phyloP scores from a whole-genome alignment of 2,797 vertebrate genomes.

The Mormyrus proboscirostris region DNA sequence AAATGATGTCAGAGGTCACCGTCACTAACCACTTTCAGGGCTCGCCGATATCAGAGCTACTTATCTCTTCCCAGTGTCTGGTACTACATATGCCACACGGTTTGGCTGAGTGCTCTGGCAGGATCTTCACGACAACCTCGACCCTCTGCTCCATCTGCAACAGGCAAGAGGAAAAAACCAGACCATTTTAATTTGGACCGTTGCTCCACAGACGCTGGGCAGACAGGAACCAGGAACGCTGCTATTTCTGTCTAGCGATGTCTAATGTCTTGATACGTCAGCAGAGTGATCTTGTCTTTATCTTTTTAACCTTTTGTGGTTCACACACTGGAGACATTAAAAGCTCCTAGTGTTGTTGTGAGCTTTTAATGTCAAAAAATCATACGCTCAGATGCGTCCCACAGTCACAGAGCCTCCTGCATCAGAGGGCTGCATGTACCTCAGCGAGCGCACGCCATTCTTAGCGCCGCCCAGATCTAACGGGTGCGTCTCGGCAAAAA shows the following conservation, averaged over 20 bases:
- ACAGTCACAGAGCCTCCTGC: not conserved
- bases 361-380: conserved; percentile 25
- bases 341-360: not conserved
- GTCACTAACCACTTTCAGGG: conserved; percentile 18
- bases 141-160: conserved; percentile 55
- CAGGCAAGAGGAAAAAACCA: conserved; percentile 25
- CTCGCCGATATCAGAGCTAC: not conserved
- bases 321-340: not conserved
- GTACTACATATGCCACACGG: not conserved
- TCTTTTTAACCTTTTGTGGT: not conserved
- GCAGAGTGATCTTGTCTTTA: not conserved
- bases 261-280: not conserved
- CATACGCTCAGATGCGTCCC: not conserved
- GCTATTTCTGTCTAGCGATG: not conserved
- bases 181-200: not conserved
- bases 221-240: not conserved
- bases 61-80: not conserved
- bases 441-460: not conserved
- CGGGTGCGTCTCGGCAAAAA: not conserved
- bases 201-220: not conserved
- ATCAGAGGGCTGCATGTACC: not conserved
- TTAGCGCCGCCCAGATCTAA: not conserved
- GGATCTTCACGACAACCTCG: conserved; percentile 57
- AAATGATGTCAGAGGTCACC: conserved; percentile 32
- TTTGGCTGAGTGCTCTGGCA: conserved; percentile 50